Percentiles rank a stretch among this genome's conserved stretches.
Evolutionary conservation across 2,888 invertebrate genomes (phyloP).

Genomic region (Trachelus troglodyta): DNA sequence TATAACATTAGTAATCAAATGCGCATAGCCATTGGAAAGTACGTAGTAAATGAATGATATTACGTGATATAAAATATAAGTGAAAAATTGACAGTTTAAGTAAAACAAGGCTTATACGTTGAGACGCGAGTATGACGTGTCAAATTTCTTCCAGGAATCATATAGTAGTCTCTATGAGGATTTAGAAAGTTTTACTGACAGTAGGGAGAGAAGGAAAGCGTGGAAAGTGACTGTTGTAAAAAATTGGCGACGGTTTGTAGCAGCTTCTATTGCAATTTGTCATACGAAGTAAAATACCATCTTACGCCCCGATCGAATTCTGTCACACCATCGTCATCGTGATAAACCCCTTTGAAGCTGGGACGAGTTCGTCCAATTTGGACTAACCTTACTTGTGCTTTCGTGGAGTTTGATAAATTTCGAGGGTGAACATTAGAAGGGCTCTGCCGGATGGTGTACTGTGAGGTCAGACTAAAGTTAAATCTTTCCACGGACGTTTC

Average conservation of each 20-base stretch:
- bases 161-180: too few relatives aligned
- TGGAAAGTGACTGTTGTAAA: too few relatives aligned
- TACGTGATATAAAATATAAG: too few relatives aligned
- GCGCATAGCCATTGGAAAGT: too few relatives aligned
- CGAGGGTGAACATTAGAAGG: not conserved
- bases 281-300: not conserved
- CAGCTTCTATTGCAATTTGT: not conserved
- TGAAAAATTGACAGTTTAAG: not conserved
- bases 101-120: too few relatives aligned
- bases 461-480: not conserved
- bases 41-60: too few relatives aligned
- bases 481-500: not conserved
- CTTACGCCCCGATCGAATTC: not conserved
- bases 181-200: too few relatives aligned
- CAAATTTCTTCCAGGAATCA: too few relatives aligned
- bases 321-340: not conserved
- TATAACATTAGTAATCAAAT: not conserved
- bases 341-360: not conserved
- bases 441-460: not conserved
- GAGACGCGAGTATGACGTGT: too few relatives aligned
- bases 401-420: not conserved
- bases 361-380: slow-evolving; percentile 26
- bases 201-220: too few relatives aligned
- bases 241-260: not conserved
- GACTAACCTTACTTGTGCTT: slow-evolving; percentile 26